Conservation (phyloP, 2,888 invertebrate genomes). For the Drosophila barbarae region DNA sequence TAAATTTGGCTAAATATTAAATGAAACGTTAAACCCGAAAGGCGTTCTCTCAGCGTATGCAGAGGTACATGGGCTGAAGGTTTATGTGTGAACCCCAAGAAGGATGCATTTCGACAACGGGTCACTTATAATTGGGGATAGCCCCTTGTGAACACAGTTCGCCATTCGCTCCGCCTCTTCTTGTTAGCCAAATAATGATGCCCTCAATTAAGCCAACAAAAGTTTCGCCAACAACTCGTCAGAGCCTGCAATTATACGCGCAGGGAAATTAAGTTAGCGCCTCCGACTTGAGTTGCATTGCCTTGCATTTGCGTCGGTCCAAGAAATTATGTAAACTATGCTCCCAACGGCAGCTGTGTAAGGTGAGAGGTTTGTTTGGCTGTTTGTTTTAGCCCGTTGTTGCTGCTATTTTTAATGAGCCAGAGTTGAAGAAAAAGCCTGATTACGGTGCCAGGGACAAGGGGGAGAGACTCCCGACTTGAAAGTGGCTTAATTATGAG, state of each 20-base stretch:
- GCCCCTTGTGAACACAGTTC: conserved; percentile 1
- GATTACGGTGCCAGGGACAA: conserved; percentile 48
- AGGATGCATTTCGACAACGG: conserved; percentile 3
- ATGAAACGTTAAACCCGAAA: conserved; percentile 63
- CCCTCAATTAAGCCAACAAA: conserved; percentile 65
- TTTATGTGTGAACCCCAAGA: neutral
- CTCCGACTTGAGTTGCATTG: conserved; percentile 29
- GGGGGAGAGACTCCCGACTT: conserved; percentile 36
- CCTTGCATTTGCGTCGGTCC: conserved; percentile 38
- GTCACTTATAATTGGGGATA: conserved; percentile 42
- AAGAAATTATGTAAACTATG: conserved; percentile 53
- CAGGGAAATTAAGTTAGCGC: conserved; percentile 64
- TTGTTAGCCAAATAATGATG: conserved; percentile 57
- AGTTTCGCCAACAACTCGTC: conserved; percentile 59
- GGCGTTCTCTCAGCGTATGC: neutral
- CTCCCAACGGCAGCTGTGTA: conserved; percentile 43
- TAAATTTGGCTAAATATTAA: conserved; percentile 67
- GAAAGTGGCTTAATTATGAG: conserved; percentile 61
- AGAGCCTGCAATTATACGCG: conserved; percentile 59
- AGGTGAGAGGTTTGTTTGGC: conserved; percentile 57
- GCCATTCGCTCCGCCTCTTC: conserved; percentile 4
- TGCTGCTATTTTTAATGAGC: conserved; percentile 60
- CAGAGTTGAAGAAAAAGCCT: conserved; percentile 37
- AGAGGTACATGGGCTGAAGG: neutral
- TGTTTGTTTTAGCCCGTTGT: conserved; percentile 11